Base-by-base conservation (phyloP, 2,888 invertebrate species). In the Napeogenes sylphis region DNA sequence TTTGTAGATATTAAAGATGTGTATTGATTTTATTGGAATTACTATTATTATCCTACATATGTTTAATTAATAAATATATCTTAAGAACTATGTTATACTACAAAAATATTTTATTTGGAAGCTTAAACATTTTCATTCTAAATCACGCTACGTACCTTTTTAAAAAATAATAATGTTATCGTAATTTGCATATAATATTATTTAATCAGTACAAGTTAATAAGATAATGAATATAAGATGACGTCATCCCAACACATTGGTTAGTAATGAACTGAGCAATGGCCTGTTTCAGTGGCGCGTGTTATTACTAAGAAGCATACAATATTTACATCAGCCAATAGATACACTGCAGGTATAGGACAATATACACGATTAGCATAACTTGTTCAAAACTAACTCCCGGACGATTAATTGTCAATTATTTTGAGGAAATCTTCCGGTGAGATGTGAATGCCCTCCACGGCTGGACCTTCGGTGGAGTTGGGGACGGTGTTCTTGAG, bases 241-340 rank as follows among this genome's bases (percentile, higher is more conserved):
- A 32, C 33, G 21, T 42, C 45, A 53, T 59, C 54, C 32, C 58
- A 55, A 42, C 56, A 51, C 42, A 64, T 60, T 35, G 55, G 21
- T 35, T 56, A 38, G 54, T 63, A 57, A 47, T 46, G 55, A 74
- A 83, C 87, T 85, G 75, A 76, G 80, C 83, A 82, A 90, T 90
- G 87, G 83, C 79, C 86, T 82, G 90, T 90, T 90, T 87, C 89
- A 90, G 88, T 89, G 90, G 80, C 83, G 79, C 82, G 77, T 81
- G 73, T 82, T 83, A 86, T 70, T 77, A 76, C 80, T 85, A 84
- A 85, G 79, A 90, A 90, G 88, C 88, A 81, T 89, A 89, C 85
- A 87, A 82, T 90, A 90, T 90, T 85, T 90, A 90, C 90, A 90
- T 72, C 79, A 76, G 81, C 82, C 77, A 74, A 75, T 75, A 75